A percentile compares a stretch with the other conserved stretches of the same genome.
Conservation (phyloP, 1,140 invertebrate species). For the Antheraea pernyi region DNA sequence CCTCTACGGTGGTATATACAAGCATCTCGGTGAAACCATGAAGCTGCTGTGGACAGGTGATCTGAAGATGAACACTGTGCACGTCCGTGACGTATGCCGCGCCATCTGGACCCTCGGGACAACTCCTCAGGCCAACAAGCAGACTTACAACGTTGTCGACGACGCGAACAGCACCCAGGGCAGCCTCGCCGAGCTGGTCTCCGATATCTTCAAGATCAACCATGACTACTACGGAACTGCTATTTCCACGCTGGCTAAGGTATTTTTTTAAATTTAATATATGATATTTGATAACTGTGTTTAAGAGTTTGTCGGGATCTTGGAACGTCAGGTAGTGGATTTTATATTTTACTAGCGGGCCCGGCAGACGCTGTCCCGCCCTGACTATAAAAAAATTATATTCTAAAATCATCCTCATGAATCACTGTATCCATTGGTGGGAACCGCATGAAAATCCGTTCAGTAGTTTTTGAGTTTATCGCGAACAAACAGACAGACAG, state of each 20-base stretch:
- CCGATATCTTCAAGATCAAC: slow-evolving; percentile 92
- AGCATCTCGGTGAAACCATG: slow-evolving; percentile 93
- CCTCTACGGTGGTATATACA: slow-evolving; percentile 92
- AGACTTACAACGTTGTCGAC: slow-evolving; percentile 92
- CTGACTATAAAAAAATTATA: too few species aligned
- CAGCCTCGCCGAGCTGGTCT: slow-evolving; percentile 86
- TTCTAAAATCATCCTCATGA: too few species aligned
- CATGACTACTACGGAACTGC: slow-evolving; percentile 91
- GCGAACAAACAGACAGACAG: too few species aligned
- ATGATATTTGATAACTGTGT: too few species aligned
- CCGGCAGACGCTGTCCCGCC: too few species aligned
- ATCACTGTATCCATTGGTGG: too few species aligned
- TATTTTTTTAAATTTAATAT: slow-evolving; percentile 46
- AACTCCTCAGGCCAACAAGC: slow-evolving; percentile 67
- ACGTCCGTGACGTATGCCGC: slow-evolving; percentile 89
- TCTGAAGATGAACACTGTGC: slow-evolving; percentile 92
- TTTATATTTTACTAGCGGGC: too few species aligned
- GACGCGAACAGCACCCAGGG: slow-evolving; percentile 91
- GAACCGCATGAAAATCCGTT: too few species aligned
- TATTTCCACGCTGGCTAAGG: slow-evolving; percentile 89
- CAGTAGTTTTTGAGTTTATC: too few species aligned
- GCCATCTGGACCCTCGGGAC: slow-evolving; percentile 84
- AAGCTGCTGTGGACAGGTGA: slow-evolving; percentile 93
- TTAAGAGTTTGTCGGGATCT: too few species aligned
- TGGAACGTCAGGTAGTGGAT: too few species aligned